phyloP scores from a whole-genome alignment of 2,888 invertebrate species.

The Papilio gigon region DNA sequence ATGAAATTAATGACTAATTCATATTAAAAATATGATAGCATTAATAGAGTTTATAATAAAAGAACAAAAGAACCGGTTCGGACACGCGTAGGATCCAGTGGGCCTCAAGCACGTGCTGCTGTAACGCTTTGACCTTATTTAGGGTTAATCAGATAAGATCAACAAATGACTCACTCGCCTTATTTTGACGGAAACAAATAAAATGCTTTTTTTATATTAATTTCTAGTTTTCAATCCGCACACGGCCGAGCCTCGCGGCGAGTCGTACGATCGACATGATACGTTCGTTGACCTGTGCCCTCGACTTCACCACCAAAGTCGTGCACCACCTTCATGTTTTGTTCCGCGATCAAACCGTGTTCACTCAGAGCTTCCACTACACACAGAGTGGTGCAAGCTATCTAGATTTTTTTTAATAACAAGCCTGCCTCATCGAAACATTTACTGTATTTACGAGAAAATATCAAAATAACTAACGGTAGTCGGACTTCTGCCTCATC shows the following conservation, averaged over 20 bases:
- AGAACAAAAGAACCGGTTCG: constrained; percentile 12
- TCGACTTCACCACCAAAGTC: constrained; percentile 11
- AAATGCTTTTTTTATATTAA: background rate
- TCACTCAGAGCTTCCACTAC: too few relatives aligned
- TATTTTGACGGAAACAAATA: background rate
- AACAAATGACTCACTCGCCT: background rate
- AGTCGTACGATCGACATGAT: background rate
- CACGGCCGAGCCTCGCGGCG: background rate
- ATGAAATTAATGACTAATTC: background rate
- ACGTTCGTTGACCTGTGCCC: background rate
- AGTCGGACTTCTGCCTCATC: too few relatives aligned
- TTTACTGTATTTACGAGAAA: too few relatives aligned
- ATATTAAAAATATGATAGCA: background rate
- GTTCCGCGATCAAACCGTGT: too few relatives aligned
- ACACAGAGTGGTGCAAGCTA: too few relatives aligned
- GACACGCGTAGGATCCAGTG: background rate
- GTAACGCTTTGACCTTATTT: constrained; percentile 1
- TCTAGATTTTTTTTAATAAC: too few relatives aligned
- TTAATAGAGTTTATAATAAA: background rate
- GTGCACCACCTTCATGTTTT: background rate
- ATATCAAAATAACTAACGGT: too few relatives aligned
- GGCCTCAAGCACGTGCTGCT: background rate
- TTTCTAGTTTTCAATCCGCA: background rate
- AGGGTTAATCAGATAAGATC: constrained; percentile 5
- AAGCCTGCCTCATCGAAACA: too few relatives aligned